Conservation (phyloP, 2,113 vertebrate genomes). For the Vombatus ursinus region DNA sequence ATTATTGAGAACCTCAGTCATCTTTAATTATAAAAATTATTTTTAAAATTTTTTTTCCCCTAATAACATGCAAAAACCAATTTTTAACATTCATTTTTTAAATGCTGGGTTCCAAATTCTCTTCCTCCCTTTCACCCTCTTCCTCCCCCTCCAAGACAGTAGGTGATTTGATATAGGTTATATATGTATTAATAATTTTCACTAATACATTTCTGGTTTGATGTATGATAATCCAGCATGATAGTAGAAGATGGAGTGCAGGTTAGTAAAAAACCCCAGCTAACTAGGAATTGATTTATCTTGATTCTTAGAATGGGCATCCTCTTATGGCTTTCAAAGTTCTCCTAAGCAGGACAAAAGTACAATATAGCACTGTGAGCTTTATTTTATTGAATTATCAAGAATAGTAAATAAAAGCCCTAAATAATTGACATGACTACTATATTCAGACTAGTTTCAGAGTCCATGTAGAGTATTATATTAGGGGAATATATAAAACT, state of each 20-base stretch:
- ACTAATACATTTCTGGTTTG: background rate
- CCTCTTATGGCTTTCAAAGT: background rate
- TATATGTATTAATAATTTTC: background rate
- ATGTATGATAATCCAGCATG: background rate
- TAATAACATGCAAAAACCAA: too few species aligned
- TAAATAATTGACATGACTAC: too few species aligned
- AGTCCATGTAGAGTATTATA: too few species aligned
- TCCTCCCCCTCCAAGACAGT: background rate
- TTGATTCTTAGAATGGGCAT: background rate
- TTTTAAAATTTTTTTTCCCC: background rate
- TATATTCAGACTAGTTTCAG: too few species aligned
- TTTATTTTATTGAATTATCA: too few species aligned
- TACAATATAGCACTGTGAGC: background rate
- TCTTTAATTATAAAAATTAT: background rate
- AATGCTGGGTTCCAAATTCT: too few species aligned
- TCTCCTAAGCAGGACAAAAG: background rate
- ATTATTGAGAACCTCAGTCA: background rate
- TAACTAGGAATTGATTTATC: background rate
- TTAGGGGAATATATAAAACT: background rate
- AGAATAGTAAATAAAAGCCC: too few species aligned
- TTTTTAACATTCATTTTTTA: background rate
- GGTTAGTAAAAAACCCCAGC: background rate
- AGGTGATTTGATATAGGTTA: background rate
- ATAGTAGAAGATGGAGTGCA: background rate
- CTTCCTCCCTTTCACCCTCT: too few species aligned